These are phyloP conservation scores for Cinara cedri DNA, from an alignment of 2,888 invertebrate species.

Conservation along the genomic window DNA sequence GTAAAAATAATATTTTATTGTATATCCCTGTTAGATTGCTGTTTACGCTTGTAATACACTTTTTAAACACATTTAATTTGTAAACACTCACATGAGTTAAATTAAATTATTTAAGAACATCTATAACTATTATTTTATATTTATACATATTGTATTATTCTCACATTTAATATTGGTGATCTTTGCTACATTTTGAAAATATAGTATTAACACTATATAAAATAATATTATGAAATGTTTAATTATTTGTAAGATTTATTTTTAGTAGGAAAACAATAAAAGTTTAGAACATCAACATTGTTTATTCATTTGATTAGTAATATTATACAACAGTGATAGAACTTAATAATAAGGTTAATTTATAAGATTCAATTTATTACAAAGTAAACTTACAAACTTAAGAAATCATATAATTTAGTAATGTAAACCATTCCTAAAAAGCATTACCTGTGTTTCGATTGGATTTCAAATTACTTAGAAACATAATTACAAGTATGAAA, in stretches of 20 bases:
- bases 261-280: conserved; percentile 13
- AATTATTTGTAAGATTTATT: conserved; percentile 24
- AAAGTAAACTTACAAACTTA: not conserved
- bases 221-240: conserved; percentile 4
- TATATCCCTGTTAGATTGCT: not conserved
- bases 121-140: not conserved
- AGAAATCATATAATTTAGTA: not conserved
- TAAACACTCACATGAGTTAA: conserved; percentile 12
- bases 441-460: too few species aligned
- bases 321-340: not conserved
- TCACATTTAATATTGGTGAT: conserved; percentile 23
- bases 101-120: not conserved
- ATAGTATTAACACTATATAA: conserved; percentile 13
- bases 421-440: too few species aligned
- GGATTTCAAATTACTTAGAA: too few species aligned
- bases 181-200: conserved; percentile 27
- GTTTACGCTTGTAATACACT: not conserved
- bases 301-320: not conserved
- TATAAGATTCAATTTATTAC: not conserved
- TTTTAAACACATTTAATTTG: not conserved
- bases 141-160: conserved; percentile 22
- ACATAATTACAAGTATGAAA: too few species aligned
- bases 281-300: not conserved
- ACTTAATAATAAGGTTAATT: not conserved
- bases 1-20: not conserved